These are phyloP conservation scores for Eulemur coronatus DNA, from an alignment of 2,797 vertebrate species.

Conservation along the genomic window DNA sequence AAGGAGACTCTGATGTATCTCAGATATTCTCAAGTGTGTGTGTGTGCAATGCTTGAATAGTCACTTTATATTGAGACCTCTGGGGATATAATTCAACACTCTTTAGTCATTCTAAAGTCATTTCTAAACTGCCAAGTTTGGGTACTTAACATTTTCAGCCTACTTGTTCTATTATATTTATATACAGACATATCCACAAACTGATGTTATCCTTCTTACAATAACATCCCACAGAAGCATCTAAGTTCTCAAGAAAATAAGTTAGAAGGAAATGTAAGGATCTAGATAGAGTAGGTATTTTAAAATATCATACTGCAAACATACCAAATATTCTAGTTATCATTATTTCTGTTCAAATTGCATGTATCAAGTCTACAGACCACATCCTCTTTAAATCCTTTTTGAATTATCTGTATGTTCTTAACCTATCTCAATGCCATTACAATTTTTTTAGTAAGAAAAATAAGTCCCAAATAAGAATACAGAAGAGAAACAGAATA, in stretches of 20 bases:
- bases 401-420: background rate
- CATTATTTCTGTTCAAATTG: constrained; percentile 38
- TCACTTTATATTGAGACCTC: background rate
- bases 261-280: background rate
- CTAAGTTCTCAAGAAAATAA: constrained; percentile 23
- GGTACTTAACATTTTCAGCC: constrained; percentile 14
- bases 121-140: background rate
- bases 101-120: background rate
- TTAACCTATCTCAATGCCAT: background rate
- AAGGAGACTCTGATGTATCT: background rate
- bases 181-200: background rate
- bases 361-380: background rate
- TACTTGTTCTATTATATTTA: background rate
- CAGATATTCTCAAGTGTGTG: background rate
- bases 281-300: background rate
- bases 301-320: constrained; percentile 1
- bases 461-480: background rate
- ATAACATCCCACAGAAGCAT: background rate
- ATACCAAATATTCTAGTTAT: background rate
- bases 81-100: background rate
- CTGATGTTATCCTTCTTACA: background rate
- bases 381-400: background rate
- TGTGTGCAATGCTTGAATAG: background rate
- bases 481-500: background rate
- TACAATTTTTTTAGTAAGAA: background rate